These are phyloP conservation scores for Heterotilapia buettikoferi DNA, from an alignment of 2,113 vertebrate genomes.

Conservation along the genomic window DNA sequence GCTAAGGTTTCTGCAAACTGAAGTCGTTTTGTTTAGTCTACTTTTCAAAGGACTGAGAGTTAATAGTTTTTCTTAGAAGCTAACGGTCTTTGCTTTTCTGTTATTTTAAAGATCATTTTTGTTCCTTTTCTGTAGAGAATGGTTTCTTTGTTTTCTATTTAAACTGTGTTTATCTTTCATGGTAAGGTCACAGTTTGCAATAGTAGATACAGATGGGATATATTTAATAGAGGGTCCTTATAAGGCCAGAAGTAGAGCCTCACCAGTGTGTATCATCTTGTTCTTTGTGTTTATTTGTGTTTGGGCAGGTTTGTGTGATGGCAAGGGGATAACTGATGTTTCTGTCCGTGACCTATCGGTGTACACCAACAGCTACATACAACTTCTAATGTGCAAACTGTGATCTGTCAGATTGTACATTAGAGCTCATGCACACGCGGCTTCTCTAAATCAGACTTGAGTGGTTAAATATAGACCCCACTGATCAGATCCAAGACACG, in stretches of 20 bases:
- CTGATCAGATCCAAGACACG: conserved; percentile 58
- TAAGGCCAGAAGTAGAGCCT: neutral
- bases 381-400: neutral
- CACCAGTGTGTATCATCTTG: neutral
- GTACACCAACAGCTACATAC: neutral
- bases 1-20: neutral
- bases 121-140: neutral
- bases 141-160: neutral
- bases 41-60: neutral
- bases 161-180: neutral
- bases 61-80: neutral
- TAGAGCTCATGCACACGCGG: conserved; percentile 30
- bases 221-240: neutral
- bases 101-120: neutral
- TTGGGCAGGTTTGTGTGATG: neutral
- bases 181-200: neutral
- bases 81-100: neutral
- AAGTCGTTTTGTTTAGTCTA: neutral
- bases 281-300: conserved; percentile 4
- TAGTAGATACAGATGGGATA: neutral
- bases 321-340: neutral
- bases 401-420: conserved; percentile 44
- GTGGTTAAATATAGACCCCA: conserved; percentile 60
- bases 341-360: neutral
- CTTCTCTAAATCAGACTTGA: conserved; percentile 64